Percentiles rank a stretch among this genome's conserved stretches.
Evolutionary conservation across 2,888 invertebrate genomes (phyloP).

Genomic region (Lepidocyrtinus sp.): DNA sequence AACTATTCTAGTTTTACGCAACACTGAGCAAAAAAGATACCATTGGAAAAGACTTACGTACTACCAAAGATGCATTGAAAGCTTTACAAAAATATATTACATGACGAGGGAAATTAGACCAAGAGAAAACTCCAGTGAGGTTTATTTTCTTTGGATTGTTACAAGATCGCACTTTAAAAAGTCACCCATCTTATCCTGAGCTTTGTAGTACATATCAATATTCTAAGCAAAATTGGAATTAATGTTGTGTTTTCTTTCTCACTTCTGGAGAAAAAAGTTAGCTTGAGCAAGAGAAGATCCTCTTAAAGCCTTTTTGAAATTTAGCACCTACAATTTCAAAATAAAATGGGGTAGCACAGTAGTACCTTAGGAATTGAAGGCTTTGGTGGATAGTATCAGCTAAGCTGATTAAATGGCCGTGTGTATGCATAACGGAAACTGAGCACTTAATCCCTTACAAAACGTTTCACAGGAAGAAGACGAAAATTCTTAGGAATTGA

Average conservation of each 20-base stretch:
- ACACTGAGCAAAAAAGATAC: conserved; percentile 3
- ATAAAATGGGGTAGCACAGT: not conserved
- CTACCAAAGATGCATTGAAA: not conserved
- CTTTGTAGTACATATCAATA: too few relatives aligned
- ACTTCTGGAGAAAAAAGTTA: not conserved
- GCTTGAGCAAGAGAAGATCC: not conserved
- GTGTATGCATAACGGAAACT: conserved; percentile 45
- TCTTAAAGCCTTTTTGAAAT: not conserved
- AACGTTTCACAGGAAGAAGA: conserved; percentile 36
- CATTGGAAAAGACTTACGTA: not conserved
- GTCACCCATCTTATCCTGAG: not conserved
- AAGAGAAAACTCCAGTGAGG: not conserved
- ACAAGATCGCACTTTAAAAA: not conserved
- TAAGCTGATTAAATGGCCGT: conserved; percentile 52
- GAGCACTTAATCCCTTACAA: conserved; percentile 48
- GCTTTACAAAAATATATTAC: not conserved
- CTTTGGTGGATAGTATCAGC: conserved; percentile 17
- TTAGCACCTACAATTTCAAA: conserved; percentile 18
- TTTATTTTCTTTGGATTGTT: not conserved
- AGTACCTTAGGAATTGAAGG: not conserved
- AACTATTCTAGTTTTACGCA: conserved; percentile 35
- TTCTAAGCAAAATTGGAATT: not conserved
- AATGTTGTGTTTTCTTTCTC: not conserved
- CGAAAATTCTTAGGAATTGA: conserved; percentile 26
- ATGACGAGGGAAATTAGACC: not conserved